Conservation (phyloP, 2,888 invertebrate genomes). For the Acleris emargana region DNA sequence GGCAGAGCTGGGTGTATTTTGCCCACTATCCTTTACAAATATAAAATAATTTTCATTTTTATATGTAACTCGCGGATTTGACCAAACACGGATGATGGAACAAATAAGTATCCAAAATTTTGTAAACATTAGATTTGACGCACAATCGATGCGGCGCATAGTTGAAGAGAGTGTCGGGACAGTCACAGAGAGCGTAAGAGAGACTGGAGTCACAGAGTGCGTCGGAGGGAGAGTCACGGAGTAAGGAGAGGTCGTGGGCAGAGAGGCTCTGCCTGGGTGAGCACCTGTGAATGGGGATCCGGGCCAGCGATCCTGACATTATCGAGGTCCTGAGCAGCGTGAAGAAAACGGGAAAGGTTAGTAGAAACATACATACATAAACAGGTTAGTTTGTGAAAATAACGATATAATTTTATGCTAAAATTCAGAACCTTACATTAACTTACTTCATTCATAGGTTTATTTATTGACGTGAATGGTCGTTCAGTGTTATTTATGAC, state of each 20-base stretch:
- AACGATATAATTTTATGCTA: no score
- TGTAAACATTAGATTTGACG: slow-evolving; percentile 63
- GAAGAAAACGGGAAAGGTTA: slow-evolving; percentile 45
- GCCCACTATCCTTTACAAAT: no score
- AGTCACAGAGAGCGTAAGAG: slow-evolving; percentile 63
- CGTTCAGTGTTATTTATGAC: no score
- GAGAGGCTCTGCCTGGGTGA: slow-evolving; percentile 40
- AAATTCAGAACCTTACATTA: no score
- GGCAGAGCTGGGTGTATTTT: no score
- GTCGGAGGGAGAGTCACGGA: slow-evolving; percentile 1
- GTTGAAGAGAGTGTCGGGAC: slow-evolving; percentile 64
- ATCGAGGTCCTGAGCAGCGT: slow-evolving; percentile 77
- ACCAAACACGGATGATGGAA: slow-evolving; percentile 68
- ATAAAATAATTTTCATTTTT: not conserved
- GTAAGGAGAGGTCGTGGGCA: not conserved
- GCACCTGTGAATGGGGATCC: slow-evolving; percentile 83
- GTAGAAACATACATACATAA: not conserved
- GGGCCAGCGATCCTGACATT: slow-evolving; percentile 77
- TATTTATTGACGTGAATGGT: no score
- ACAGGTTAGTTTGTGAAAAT: no score
- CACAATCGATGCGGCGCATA: slow-evolving; percentile 69
- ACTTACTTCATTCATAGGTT: no score
- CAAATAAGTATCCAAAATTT: slow-evolving; percentile 61
- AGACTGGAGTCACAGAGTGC: slow-evolving; percentile 50
- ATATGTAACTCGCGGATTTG: slow-evolving; percentile 73